Percentiles rank a stretch among this genome's conserved stretches.
Conservation (phyloP, 1,140 invertebrate genomes). For the Scylla paramamosain region DNA sequence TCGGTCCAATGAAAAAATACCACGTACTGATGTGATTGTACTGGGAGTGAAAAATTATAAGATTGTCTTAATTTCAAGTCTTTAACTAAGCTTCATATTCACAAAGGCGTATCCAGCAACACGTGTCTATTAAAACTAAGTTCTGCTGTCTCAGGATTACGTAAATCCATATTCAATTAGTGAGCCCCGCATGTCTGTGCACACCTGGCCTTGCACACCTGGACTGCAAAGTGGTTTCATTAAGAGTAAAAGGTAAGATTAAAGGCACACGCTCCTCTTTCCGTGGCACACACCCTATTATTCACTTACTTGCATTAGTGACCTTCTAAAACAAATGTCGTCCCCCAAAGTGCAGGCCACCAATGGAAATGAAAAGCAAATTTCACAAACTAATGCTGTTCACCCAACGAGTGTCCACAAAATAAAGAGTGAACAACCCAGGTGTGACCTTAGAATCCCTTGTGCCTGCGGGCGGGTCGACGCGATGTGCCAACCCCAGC, state of each 20-base stretch:
- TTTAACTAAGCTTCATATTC: no score
- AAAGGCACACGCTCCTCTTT: neutral
- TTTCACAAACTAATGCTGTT: neutral
- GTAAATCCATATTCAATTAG: neutral
- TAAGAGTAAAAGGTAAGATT: neutral
- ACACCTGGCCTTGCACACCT: neutral
- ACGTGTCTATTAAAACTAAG: no score
- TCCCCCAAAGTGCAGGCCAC: neutral
- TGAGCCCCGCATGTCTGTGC: neutral
- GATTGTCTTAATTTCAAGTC: no score
- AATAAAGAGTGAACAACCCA: slow-evolving; percentile 14
- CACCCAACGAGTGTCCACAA: neutral
- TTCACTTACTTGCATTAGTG: neutral
- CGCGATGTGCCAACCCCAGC: neutral
- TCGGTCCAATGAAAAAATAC: no score
- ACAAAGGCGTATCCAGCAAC: no score
- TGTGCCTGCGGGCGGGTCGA: neutral
- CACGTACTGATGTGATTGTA: no score
- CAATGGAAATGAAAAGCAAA: neutral
- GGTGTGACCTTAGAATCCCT: neutral
- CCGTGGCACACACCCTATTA: neutral
- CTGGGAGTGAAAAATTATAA: no score
- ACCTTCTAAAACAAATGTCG: neutral
- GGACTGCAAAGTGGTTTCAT: neutral
- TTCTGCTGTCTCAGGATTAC: no score